Base-by-base conservation (phyloP, 1,140 invertebrate genomes). In the Sycophila sp. region DNA sequence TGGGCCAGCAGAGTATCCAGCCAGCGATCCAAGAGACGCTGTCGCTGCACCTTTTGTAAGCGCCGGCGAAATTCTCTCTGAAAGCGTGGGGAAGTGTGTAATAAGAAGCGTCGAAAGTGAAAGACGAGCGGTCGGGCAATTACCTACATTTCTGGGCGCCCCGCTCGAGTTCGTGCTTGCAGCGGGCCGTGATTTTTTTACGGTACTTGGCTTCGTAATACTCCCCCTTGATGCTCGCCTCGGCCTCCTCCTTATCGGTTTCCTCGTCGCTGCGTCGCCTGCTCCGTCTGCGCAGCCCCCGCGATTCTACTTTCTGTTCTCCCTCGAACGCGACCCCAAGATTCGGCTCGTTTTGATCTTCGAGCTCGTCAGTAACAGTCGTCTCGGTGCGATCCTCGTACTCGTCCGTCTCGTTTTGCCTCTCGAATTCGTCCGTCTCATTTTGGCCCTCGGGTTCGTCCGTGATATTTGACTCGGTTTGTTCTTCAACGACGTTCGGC, bases 1-100 rank as follows among this genome's bases (percentile, higher is more conserved):
- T 88, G 0, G 92, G 91, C 91, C 90, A 91, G 73, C 93, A 94
- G 0, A 93, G 76, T 0, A 90, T 75, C 83, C 86, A 89, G 10
- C 85, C 88, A 0, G 88, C 86, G 8, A 88, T 72, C 69, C 85
- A 85, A n/a, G 88, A 87, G 7, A 91, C 84, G 13, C 81, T 85
- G 0, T 87, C 81, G 49, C 87, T 87, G 77, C 92, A 94, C 11
- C 86, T 85, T 8, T 90, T 81, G 71, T 90, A 91, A 11, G 87
- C 87, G 1, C 87, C 77, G 2, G 74, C 69, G 75, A 93, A 93
- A 68, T 89, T 86, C 26, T 88, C 79, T 64, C 88, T 82, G 67
- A 88, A 28, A 5, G 38, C 34, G 34, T 15, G 22, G 6, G 24
- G 1, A n/a, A 53, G 24, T 5, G 4, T 5, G 8, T 42, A n/a